These are phyloP conservation scores for Denticeps clupeoides DNA, from an alignment of 2,797 vertebrate genomes.

Conservation along the genomic window DNA sequence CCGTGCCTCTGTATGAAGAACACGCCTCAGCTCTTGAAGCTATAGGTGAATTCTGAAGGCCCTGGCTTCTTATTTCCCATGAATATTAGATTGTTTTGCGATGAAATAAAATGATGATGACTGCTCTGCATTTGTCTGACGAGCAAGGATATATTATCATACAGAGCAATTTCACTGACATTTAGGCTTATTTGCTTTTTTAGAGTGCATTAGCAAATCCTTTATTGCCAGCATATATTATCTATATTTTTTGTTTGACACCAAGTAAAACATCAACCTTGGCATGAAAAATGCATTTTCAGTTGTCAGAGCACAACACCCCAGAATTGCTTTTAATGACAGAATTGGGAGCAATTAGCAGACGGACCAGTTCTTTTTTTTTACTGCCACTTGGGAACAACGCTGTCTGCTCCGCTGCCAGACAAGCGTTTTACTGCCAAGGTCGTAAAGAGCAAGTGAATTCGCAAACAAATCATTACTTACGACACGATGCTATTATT, in stretches of 20 bases:
- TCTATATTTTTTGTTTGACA: slow-evolving; percentile 1
- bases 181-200: slow-evolving; percentile 9
- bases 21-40: no score
- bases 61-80: no score
- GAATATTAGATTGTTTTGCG: no score
- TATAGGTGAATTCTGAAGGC: no score
- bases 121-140: no score
- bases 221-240: slow-evolving; percentile 1
- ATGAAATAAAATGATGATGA: neutral
- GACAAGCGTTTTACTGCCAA: slow-evolving; percentile 11
- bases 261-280: slow-evolving; percentile 3
- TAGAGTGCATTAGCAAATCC: slow-evolving; percentile 17
- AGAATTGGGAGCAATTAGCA: slow-evolving; percentile 6
- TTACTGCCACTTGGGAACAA: neutral
- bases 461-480: slow-evolving; percentile 10
- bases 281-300: slow-evolving; percentile 18
- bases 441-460: neutral
- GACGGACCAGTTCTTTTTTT: neutral
- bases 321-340: slow-evolving; percentile 12
- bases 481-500: no score
- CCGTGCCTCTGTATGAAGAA: no score
- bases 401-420: slow-evolving; percentile 6
- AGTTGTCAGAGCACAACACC: slow-evolving; percentile 9
- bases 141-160: neutral
- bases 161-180: slow-evolving; percentile 13